Conservation (phyloP, 2,113 vertebrate genomes). For the Macrotus californicus region DNA sequence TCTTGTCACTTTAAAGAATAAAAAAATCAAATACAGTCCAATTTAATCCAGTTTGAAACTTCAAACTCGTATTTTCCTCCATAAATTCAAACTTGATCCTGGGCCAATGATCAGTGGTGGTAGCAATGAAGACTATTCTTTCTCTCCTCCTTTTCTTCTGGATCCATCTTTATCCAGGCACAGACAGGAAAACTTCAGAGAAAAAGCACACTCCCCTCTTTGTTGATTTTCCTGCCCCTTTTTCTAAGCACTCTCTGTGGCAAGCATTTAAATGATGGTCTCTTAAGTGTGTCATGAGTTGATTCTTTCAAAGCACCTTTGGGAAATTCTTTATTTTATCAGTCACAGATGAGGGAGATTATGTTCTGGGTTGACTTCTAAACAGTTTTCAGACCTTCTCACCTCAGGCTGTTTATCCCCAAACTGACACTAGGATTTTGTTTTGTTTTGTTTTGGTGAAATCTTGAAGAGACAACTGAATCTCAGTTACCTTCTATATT, state of each 20-base stretch:
- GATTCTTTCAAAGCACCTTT: neutral
- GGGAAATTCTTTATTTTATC: neutral
- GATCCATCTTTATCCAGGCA: neutral
- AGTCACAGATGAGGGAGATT: neutral
- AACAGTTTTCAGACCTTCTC: neutral
- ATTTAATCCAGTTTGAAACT: neutral
- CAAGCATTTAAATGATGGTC: neutral
- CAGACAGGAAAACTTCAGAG: neutral
- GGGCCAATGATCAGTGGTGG: neutral
- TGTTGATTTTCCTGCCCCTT: neutral
- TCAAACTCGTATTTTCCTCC: neutral
- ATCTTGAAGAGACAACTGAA: neutral
- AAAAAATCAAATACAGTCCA: neutral
- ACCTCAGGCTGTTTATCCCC: neutral
- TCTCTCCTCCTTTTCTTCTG: neutral
- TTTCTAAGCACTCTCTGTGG: neutral
- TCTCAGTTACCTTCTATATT: neutral
- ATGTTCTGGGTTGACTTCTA: neutral
- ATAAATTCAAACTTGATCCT: neutral
- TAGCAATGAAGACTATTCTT: neutral
- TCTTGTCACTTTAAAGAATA: conserved; percentile 2
- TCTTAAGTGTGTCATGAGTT: neutral
- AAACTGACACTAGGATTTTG: neutral
- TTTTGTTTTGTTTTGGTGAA: neutral
- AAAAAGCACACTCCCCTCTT: neutral